Evolutionary conservation across 2,888 invertebrate species (phyloP), one percentile per base, ranked within the genome.

Genomic region (Pammene aurita): DNA sequence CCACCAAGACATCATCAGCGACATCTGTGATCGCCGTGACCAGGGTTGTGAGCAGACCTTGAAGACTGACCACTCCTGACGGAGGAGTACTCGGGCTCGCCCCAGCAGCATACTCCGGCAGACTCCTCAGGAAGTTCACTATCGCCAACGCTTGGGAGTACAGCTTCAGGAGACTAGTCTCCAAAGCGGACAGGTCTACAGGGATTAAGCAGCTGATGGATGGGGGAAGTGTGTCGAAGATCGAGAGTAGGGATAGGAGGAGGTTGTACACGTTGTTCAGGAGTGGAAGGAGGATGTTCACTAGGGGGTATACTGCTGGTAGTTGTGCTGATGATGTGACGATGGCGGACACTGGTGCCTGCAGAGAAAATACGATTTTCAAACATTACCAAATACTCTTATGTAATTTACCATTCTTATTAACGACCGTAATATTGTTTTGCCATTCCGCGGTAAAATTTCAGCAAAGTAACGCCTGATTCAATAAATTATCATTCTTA

Each of bases 241-340:
- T 90, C 0, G 92, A 92, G 0, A 92, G 83, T 0, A 92, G 83
- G 0, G 92, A 90, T 0, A 92, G 80, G 0, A 92, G 84, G 0
- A 92, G 86, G 67, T 92, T 92, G 80, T 92, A 92, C 0, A 92
- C 92, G 79, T 92, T 92, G 80, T 92, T 92, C 0, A 92, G 74
- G 0, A 92, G 85, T 0, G 92, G 92, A 0, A 92, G 80, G 0
- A 92, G 83, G 6, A 92, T 88, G 79, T 92, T 92, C 0, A 92
- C 92, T 52, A 92, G 75, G 0, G 92, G 92, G 68, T 92, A 92
- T 0, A 92, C 92, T 0, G 92, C 92, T 75, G 92, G 92, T 0
- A 92, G 78, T 35, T 92, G 92, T 1, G 90, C 85, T 65, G 56
- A 78, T 75, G 7, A 73, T 73, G 14, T 79, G n/a, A 38, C 4